Conservation (phyloP, 2,888 invertebrate species). For the Willowsia nigromaculata region DNA sequence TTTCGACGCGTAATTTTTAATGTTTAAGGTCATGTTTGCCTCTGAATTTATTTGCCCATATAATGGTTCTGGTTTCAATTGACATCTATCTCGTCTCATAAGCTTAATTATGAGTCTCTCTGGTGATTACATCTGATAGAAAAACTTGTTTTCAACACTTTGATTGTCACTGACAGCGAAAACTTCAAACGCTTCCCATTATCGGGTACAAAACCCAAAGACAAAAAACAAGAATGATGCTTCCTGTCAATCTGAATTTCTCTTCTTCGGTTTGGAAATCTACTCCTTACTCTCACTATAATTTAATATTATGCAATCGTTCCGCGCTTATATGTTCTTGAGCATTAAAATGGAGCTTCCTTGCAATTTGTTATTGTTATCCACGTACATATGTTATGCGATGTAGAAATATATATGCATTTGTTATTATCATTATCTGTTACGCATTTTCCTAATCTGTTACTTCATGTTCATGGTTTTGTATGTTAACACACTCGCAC, state of each 20-base stretch:
- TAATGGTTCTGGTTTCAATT: constrained; percentile 68
- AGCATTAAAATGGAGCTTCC: constrained; percentile 23
- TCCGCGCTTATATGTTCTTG: neutral
- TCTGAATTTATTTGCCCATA: constrained; percentile 47
- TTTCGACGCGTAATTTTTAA: constrained; percentile 52
- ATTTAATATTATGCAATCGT: neutral
- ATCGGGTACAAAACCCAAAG: constrained; percentile 42
- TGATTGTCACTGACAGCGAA: constrained; percentile 63
- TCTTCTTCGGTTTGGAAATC: neutral
- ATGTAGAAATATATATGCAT: constrained; percentile 26
- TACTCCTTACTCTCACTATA: neutral
- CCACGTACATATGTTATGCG: constrained; percentile 16
- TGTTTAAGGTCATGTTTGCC: constrained; percentile 68
- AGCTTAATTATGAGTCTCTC: constrained; percentile 58
- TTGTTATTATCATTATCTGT: constrained; percentile 40
- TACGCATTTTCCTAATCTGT: constrained; percentile 38
- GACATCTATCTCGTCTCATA: constrained; percentile 58
- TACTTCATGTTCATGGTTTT: constrained; percentile 16
- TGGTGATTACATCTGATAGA: constrained; percentile 59
- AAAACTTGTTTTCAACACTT: constrained; percentile 68
- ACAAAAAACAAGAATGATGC: constrained; percentile 47
- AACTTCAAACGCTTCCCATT: constrained; percentile 35
- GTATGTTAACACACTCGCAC: constrained; percentile 17
- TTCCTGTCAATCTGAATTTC: constrained; percentile 56
- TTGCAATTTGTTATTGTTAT: constrained; percentile 41